Conservation (phyloP, 2,797 vertebrate species). For the Oreonectes daqikongensis region DNA sequence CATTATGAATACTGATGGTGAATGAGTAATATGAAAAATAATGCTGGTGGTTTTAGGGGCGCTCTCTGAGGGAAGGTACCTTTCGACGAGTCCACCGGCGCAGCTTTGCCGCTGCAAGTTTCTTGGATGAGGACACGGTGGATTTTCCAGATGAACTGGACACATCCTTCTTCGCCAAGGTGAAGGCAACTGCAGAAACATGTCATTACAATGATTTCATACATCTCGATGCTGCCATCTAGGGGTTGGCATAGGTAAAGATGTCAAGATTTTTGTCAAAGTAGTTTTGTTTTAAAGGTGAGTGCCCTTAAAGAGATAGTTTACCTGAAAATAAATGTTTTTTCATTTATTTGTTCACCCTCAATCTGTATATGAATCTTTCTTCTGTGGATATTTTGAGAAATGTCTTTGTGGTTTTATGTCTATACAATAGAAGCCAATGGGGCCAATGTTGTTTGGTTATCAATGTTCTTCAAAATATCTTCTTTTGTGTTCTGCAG, state of each 20-base stretch:
- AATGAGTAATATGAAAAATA: too few species aligned
- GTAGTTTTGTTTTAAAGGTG: too few species aligned
- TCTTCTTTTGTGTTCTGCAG: too few species aligned
- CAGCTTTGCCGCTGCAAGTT: slow-evolving; percentile 91
- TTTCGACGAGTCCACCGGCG: slow-evolving; percentile 77
- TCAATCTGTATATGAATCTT: too few species aligned
- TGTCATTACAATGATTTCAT: not conserved
- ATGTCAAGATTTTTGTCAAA: not conserved
- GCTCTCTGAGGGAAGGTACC: slow-evolving; percentile 80
- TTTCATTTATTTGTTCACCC: too few species aligned
- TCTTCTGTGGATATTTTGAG: too few species aligned
- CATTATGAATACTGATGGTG: not conserved
- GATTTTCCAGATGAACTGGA: slow-evolving; percentile 96
- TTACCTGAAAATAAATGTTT: too few species aligned
- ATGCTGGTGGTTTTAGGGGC: slow-evolving; percentile 80
- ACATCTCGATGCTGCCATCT: slow-evolving; percentile 42
- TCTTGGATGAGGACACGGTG: slow-evolving; percentile 89
- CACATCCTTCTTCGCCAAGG: slow-evolving; percentile 95
- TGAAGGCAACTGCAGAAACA: slow-evolving; percentile 64
- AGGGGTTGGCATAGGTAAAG: not conserved
- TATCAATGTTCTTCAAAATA: too few species aligned
- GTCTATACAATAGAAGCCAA: too few species aligned
- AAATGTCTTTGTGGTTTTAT: too few species aligned
- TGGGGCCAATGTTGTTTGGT: too few species aligned
- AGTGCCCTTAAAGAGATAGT: too few species aligned